Conservation (phyloP, 2,888 invertebrate species). For the Andrena bucephala region DNA sequence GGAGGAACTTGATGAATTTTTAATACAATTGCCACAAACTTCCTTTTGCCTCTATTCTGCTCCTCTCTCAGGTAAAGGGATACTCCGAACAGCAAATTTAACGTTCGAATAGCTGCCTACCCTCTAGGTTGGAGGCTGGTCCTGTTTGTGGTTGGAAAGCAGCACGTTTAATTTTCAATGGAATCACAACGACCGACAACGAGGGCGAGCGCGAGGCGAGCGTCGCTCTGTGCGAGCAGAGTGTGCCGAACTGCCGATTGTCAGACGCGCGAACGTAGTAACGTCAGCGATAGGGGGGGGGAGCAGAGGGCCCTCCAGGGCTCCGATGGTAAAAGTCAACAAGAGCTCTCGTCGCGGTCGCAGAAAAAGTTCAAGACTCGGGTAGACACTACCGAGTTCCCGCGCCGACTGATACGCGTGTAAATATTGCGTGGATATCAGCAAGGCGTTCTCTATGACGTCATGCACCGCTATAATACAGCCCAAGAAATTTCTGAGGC, state of each 20-base stretch:
- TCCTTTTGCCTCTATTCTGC: too few relatives aligned
- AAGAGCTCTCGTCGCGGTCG: constrained; percentile 35
- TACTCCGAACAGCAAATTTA: too few relatives aligned
- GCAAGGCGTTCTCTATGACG: not conserved
- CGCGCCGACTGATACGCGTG: constrained; percentile 27
- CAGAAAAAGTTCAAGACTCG: constrained; percentile 18
- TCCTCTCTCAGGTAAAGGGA: too few relatives aligned
- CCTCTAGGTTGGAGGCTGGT: too few relatives aligned
- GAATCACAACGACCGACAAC: constrained; percentile 4
- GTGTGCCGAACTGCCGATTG: constrained; percentile 26
- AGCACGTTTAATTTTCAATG: constrained; percentile 7
- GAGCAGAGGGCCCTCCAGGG: constrained; percentile 2
- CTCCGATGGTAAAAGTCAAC: constrained; percentile 57
- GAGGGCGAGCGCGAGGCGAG: constrained; percentile 65
- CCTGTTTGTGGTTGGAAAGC: too few relatives aligned
- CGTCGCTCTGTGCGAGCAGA: constrained; percentile 72
- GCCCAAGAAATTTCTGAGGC: not conserved
- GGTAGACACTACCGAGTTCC: constrained; percentile 27
- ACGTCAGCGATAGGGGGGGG: not conserved
- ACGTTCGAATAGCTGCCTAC: too few relatives aligned
- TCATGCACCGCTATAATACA: not conserved
- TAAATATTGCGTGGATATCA: constrained; percentile 32
- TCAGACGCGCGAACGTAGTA: not conserved
- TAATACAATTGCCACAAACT: too few relatives aligned
- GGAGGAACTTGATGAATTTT: too few relatives aligned